phyloP scores from a whole-genome alignment of 2,113 vertebrate species.

The Echinops telfairi region DNA sequence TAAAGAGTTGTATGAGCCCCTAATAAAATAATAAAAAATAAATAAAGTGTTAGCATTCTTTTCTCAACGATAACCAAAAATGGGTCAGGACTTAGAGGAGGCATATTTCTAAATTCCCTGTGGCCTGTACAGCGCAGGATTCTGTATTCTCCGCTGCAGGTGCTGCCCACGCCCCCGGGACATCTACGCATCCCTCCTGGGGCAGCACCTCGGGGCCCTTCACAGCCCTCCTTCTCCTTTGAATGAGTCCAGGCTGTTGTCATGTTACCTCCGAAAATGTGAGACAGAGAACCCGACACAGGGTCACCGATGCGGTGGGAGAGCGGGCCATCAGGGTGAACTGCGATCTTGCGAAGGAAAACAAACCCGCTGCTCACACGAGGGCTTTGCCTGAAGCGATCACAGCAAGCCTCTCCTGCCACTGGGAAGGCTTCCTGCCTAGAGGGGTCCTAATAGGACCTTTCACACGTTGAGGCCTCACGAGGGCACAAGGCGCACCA shows the following conservation, averaged over 20 bases:
- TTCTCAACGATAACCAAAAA: neutral
- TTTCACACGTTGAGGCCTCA: neutral
- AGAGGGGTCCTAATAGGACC: too few relatives aligned
- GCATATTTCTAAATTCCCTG: neutral
- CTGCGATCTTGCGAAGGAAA: neutral
- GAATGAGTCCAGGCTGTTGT: neutral
- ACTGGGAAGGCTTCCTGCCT: neutral
- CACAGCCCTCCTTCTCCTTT: neutral
- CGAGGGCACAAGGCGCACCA: rapidly evolving
- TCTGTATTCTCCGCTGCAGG: neutral
- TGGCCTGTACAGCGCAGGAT: neutral
- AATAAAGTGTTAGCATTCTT: neutral
- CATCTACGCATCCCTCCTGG: neutral
- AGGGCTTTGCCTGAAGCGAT: neutral
- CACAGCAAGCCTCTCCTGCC: neutral
- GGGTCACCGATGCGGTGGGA: neutral
- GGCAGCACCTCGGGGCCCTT: neutral
- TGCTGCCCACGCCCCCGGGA: neutral
- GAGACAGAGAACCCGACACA: neutral
- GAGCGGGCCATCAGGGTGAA: neutral
- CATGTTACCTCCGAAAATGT: neutral
- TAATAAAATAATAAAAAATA: too few relatives aligned
- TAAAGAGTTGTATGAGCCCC: too few relatives aligned
- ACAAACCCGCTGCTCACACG: neutral
- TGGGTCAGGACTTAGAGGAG: neutral